These are phyloP conservation scores for Darevskia mixta DNA, from an alignment of 2,797 vertebrate genomes.

Conservation along the genomic window DNA sequence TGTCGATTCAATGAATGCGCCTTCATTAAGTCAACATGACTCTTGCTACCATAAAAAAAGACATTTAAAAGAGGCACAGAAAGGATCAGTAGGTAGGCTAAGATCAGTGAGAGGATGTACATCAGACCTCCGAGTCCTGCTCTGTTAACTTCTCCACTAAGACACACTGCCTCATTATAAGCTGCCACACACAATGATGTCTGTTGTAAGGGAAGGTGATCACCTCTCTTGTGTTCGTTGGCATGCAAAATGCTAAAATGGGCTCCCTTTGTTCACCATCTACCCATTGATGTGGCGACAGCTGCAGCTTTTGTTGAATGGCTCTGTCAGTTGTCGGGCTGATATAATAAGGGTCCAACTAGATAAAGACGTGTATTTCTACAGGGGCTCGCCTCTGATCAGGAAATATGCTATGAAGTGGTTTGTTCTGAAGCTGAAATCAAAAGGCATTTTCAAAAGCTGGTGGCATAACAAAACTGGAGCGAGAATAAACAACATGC, in stretches of 20 bases:
- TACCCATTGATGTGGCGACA: slow-evolving; percentile 45
- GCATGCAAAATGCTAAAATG: slow-evolving; percentile 32
- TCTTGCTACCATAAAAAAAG: background rate
- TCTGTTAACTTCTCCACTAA: background rate
- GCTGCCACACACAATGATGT: slow-evolving; percentile 10
- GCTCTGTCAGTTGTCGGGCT: slow-evolving; percentile 49
- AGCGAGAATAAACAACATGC: slow-evolving; percentile 54
- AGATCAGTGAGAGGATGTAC: background rate
- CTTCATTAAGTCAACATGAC: background rate
- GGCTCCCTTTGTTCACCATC: slow-evolving; percentile 39
- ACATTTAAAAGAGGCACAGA: background rate
- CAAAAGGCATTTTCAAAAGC: slow-evolving; percentile 57
- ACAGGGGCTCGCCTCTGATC: slow-evolving; percentile 54
- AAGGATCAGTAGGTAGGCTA: background rate
- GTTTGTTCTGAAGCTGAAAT: slow-evolving; percentile 57
- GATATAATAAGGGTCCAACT: slow-evolving; percentile 51
- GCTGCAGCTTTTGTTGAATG: slow-evolving; percentile 48
- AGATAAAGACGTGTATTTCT: slow-evolving; percentile 56
- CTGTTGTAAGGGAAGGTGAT: slow-evolving; percentile 21
- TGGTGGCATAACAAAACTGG: slow-evolving; percentile 34
- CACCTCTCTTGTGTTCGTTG: slow-evolving; percentile 34
- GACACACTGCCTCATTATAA: slow-evolving; percentile 10
- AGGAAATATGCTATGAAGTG: slow-evolving; percentile 55
- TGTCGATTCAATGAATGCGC: background rate
- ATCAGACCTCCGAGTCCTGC: background rate